A percentile compares a stretch with the other conserved stretches of the same genome.
Conservation (phyloP, 1,140 invertebrate genomes). For the Pectinophora gossypiella region DNA sequence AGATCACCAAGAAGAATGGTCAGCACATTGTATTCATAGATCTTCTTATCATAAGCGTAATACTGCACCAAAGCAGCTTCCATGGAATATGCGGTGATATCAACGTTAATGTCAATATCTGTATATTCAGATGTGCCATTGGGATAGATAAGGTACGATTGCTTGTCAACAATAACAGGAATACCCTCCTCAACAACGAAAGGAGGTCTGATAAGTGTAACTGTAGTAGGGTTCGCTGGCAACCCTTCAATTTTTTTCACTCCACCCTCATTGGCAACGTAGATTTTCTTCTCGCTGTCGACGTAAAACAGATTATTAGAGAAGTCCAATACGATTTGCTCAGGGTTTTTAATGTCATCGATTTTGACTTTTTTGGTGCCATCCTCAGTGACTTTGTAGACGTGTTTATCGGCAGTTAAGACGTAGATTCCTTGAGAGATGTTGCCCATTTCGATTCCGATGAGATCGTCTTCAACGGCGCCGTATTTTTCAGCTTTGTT, state of each 20-base stretch:
- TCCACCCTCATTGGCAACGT: constrained; percentile 23
- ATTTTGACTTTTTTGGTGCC: constrained; percentile 44
- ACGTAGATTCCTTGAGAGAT: constrained; percentile 37
- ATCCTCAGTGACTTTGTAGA: constrained; percentile 42
- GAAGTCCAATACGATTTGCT: constrained; percentile 44
- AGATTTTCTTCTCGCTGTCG: constrained; percentile 31
- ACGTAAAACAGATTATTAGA: constrained; percentile 44
- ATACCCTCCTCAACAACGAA: constrained; percentile 33
- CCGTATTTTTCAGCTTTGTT: constrained; percentile 46
- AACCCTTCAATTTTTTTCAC: constrained; percentile 35
- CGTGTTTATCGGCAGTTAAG: constrained; percentile 33
- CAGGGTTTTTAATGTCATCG: constrained; percentile 25
- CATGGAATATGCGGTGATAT: constrained; percentile 38
- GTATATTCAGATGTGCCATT: constrained; percentile 30
- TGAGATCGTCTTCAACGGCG: constrained; percentile 37
- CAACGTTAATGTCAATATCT: constrained; percentile 22
- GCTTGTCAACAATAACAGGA: constrained; percentile 26
- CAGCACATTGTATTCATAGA: constrained; percentile 49
- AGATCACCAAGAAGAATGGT: constrained; percentile 15
- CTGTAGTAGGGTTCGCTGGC: constrained; percentile 19
- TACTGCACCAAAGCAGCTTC: constrained; percentile 43
- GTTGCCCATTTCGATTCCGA: constrained; percentile 37
- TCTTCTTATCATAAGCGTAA: constrained; percentile 43
- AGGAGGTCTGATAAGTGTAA: constrained; percentile 33
- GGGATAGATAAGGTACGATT: constrained; percentile 23